Evolutionary conservation across 2,888 invertebrate species (phyloP), one percentile per base, ranked within the genome.

Genomic region (Lordiphosa fenestrarum): DNA sequence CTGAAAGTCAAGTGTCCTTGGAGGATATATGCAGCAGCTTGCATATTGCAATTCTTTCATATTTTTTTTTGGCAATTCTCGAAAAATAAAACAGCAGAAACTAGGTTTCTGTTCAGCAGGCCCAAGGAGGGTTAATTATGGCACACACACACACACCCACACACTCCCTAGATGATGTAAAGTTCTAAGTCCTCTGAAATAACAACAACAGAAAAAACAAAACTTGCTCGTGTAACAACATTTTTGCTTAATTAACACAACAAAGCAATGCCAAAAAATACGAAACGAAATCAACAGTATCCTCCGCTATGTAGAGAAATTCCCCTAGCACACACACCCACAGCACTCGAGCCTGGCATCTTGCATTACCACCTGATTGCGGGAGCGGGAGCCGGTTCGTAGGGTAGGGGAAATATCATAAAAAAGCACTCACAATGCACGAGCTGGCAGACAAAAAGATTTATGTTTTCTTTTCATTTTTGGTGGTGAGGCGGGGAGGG

Each of bases 1-100:
- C 67, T 42, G 64, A 71, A 75, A 85, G 86, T 86, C 77, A 86
- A 86, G 87, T 84, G 85, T 86, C 86, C 86, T 87, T 78, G 69
- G 87, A 86, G 86, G 84, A 76, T 76, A 73, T 82, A 57, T 60
- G 67, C 39, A 19, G 67, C 39, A 19, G 58, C 62, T 21, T 52
- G 56, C 57, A 70, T 62, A 53, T 81, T 76, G 76, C 81, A 76
- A 83, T 73, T 83, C 77, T 83, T 76, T 80, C 73, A 76, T 83
- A 15, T 15, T 15, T 1, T 83, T 76, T 77, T 73, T 50, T 25
- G 82, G 68, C 78, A 65, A 58, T 57, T 41, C 47, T 59, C 54
- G 48, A 60, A 57, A 63, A 63, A 54, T 61, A 53, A 71, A 70
- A 53, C 48, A 53, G 56, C 64, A 65, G 53, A 74, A 81, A 82